Evolutionary conservation across 2,888 invertebrate genomes (phyloP), one percentile per base, ranked within the genome.

Genomic region (Coenonympha glycerion): DNA sequence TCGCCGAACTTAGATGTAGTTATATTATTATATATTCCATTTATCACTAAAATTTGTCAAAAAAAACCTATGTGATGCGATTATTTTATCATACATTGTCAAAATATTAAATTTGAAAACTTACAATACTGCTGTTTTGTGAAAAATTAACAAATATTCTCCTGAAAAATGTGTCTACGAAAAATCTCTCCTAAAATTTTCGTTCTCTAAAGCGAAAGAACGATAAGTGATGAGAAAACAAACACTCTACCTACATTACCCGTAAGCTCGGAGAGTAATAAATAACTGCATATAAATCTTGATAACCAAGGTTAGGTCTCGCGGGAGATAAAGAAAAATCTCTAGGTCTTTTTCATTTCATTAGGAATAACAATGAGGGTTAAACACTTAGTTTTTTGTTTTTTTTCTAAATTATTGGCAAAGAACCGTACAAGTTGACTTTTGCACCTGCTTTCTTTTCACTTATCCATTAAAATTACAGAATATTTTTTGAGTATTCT

Each of bases 261-360:
- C 2, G 39, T 15, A 21, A 21, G 13, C 22, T 9, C 24, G 39
- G 24, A 39, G 39, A 13, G 15, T 39, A 22, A 39, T 39, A 39
- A 24, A 39, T 39, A 39, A 24, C 22, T 24, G 24, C 22, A 24
- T 5, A 39, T 39, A 39, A 39, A 39, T 39, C 39, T 39, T 22
- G 8, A 39, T 39, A 39, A 24, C 39, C 22, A 39, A 39, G 39
- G 39, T 13, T 39, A 39, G 39, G 24, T 39, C 24, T 24, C 24
- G 39, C 24, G 39, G 15, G 39, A 24, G 39, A 24, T 8, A 22
- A 13, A 15, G 15, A 39, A 15, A 39, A 37, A 39, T 24, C 24
- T 39, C 13, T 13, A 24, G 24, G 39, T 39, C 37, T 37, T 24
- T 24, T 22, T 24, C 22, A 39, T 39, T 39, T 39, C 24, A 39